Conservation (phyloP, 2,113 vertebrate genomes). For the Promerops cafer region DNA sequence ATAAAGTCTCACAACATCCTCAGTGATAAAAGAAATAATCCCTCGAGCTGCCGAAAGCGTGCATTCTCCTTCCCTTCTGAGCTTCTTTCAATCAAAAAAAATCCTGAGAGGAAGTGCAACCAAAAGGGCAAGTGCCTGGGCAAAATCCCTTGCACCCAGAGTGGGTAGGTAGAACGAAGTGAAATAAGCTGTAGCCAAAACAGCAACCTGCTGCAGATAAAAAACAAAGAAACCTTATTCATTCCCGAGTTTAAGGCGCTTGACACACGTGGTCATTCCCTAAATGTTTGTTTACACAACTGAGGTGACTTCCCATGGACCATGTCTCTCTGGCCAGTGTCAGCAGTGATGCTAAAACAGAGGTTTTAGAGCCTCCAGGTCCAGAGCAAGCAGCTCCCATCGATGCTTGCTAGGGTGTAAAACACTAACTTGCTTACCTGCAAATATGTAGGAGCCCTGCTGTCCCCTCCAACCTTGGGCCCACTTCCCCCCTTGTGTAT, state of each 20-base stretch:
- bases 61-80: background rate
- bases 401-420: fast-evolving
- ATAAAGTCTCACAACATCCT: slow-evolving; percentile 9
- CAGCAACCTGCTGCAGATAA: background rate
- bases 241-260: background rate
- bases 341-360: background rate
- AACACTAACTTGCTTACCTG: background rate
- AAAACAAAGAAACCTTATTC: background rate
- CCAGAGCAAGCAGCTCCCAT: background rate
- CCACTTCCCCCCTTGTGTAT: background rate
- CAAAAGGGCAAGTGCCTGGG: background rate
- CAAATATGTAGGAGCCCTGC: background rate
- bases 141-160: background rate
- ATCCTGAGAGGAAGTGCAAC: background rate
- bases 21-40: slow-evolving; percentile 21
- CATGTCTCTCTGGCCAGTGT: background rate
- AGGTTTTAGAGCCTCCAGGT: fast-evolving
- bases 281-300: background rate
- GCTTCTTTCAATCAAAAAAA: background rate
- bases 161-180: background rate
- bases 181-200: background rate
- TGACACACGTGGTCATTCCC: fast-evolving
- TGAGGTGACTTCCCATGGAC: background rate
- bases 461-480: background rate
- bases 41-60: background rate